Base-by-base conservation (phyloP, 2,888 invertebrate species). In the Zaprionus obscuricornis region DNA sequence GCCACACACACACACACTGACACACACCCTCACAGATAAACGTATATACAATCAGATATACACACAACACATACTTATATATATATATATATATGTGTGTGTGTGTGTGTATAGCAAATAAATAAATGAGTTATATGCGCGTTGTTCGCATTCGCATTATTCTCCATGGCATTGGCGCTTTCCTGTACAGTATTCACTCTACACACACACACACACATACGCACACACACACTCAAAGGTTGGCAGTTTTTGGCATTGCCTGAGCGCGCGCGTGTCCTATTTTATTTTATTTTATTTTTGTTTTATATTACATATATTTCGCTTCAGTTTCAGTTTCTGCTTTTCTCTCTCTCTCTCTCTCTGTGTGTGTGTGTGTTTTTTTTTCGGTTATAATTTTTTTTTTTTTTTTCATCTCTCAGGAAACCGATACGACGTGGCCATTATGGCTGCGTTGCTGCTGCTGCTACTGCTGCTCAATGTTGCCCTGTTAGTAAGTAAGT, bases 91-190 rank as follows among this genome's bases (percentile, higher is more conserved):
- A 29, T 49, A 29, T 49, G 24, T 51, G 34, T 59, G 20, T 36
- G 13, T 52, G 27, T 24, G 31, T 39, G 3, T 4, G 40, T 72
- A 52, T 57, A 67, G 78, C 75, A 78, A 81, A 81, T 81, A 78
- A 81, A 78, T 78, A 78, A 78, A 78, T 78, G 78, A 78, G 78
- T 78, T 78, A 81, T 78, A 75, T 78, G 71, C 79, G 66, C 76
- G 72, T 51, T 68, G 66, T 69, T 77, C 78, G 60, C 78, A 77
- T 77, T 69, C 76, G 56, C 77, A 79, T 74, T 79, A 79, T 79
- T 74, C 79, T 58, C 74, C 50, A 62, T 59, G 68, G 79, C 68
- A 74, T 74, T 78, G 76, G 73, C 67, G 62, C 60, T 74, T 68
- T 66, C 62, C 66, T 63, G 74, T 59, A 49, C 65, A 43, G 68